Percentiles rank a stretch among this genome's conserved stretches.
These are phyloP conservation scores for Notolepis coatsorum DNA, from an alignment of 2,797 vertebrate genomes.

Conservation along the genomic window DNA sequence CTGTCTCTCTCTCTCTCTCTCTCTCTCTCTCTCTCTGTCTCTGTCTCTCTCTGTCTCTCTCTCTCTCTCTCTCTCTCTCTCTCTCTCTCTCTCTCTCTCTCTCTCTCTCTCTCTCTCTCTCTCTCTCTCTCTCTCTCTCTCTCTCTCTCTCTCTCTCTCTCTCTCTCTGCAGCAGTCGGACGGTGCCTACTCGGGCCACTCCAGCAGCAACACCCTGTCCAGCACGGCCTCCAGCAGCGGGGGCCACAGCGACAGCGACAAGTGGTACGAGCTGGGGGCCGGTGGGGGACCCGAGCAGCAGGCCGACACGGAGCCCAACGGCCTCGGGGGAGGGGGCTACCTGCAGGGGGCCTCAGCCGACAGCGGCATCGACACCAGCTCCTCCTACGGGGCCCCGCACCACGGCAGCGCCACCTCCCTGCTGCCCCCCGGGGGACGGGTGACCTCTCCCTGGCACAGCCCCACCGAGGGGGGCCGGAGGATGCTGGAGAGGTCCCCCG, in stretches of 20 bases:
- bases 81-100: neutral
- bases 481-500: constrained; percentile 83
- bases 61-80: no score
- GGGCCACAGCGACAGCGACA: constrained; percentile 94
- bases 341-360: constrained; percentile 94
- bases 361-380: constrained; percentile 94
- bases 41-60: no score
- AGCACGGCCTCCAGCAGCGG: constrained; percentile 96
- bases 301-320: constrained; percentile 90
- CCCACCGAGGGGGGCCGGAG: constrained; percentile 90
- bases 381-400: constrained; percentile 87
- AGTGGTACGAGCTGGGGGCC: constrained; percentile 94
- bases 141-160: neutral
- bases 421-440: constrained; percentile 87
- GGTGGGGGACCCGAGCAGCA: constrained; percentile 82
- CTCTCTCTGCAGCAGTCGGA: constrained; percentile 82
- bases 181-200: constrained; percentile 95
- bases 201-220: constrained; percentile 98
- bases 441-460: constrained; percentile 92
- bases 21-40: no score
- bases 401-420: constrained; percentile 89
- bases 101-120: neutral
- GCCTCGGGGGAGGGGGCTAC: constrained; percentile 89
- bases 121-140: neutral
- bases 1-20: no score